Conservation (phyloP, 1,140 invertebrate genomes). For the Bombus balteatus region DNA sequence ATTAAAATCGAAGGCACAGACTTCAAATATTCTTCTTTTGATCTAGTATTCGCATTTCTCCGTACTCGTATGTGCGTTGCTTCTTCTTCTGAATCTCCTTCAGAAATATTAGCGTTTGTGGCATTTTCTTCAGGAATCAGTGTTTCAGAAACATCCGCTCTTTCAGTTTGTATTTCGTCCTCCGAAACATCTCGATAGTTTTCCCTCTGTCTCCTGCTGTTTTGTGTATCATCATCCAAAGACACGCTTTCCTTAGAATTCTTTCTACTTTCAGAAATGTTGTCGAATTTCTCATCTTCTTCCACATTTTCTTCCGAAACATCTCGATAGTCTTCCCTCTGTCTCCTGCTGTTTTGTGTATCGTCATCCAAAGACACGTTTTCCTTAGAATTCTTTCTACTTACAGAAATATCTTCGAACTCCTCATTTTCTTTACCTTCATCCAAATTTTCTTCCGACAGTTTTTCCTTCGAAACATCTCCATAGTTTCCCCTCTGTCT, state of each 20-base stretch:
- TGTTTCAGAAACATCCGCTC: not conserved
- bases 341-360: not conserved
- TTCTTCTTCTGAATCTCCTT: not conserved
- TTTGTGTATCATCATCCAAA: not conserved
- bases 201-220: rapidly evolving
- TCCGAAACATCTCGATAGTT: not conserved
- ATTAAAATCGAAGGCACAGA: not conserved
- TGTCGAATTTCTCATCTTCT: too few relatives aligned
- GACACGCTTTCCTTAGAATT: not conserved
- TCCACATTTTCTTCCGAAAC: not conserved
- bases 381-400: too few relatives aligned
- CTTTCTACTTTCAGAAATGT: not conserved
- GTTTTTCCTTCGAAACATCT: not conserved
- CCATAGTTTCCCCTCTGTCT: not conserved
- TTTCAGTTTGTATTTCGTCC: not conserved
- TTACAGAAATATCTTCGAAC: too few relatives aligned
- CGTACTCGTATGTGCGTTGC: not conserved
- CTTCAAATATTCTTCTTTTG: not conserved
- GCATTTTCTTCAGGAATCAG: not conserved
- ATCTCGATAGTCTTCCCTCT: not conserved
- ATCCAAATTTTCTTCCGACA: too few relatives aligned
- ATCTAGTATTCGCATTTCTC: not conserved
- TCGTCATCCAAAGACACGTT: not conserved
- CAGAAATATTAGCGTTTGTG: too few relatives aligned
- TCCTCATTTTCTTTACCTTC: too few relatives aligned